phyloP scores from a whole-genome alignment of 2,113 vertebrate genomes.

The Mionectes macconnelli region DNA sequence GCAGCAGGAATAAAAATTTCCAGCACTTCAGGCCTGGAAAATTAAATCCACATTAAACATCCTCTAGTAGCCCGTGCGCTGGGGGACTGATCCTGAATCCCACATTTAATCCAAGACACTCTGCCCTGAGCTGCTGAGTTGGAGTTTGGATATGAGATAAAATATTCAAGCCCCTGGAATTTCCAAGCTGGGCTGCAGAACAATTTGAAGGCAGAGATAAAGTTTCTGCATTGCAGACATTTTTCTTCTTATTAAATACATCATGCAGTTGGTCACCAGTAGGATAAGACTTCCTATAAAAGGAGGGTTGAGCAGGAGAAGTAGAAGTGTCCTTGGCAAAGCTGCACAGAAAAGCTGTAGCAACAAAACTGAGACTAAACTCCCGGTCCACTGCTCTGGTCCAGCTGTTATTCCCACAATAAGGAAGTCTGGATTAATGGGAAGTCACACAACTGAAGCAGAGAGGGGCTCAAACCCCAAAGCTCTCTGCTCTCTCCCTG shows the following conservation, averaged over 20 bases:
- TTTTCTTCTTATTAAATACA: constrained; percentile 15
- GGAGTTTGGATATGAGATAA: background rate
- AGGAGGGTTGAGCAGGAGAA: background rate
- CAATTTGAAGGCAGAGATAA: background rate
- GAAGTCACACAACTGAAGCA: background rate
- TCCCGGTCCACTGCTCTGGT: background rate
- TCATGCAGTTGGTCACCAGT: background rate
- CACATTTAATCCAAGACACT: background rate
- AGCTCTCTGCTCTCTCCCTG: background rate
- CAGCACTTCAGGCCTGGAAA: background rate
- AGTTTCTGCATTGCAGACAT: constrained; percentile 30
- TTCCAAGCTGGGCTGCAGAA: background rate
- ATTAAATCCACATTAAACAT: background rate
- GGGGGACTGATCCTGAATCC: background rate
- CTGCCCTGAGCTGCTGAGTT: background rate
- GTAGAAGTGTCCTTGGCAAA: background rate
- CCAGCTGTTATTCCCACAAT: background rate
- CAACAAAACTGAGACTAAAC: background rate
- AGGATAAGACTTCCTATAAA: background rate
- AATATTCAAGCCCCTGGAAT: background rate
- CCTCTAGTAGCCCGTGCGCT: background rate
- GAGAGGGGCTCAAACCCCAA: background rate
- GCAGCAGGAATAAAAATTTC: background rate
- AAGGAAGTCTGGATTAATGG: background rate
- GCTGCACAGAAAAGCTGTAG: background rate